phyloP scores from a whole-genome alignment of 2,113 vertebrate genomes.

The Condylura cristata region DNA sequence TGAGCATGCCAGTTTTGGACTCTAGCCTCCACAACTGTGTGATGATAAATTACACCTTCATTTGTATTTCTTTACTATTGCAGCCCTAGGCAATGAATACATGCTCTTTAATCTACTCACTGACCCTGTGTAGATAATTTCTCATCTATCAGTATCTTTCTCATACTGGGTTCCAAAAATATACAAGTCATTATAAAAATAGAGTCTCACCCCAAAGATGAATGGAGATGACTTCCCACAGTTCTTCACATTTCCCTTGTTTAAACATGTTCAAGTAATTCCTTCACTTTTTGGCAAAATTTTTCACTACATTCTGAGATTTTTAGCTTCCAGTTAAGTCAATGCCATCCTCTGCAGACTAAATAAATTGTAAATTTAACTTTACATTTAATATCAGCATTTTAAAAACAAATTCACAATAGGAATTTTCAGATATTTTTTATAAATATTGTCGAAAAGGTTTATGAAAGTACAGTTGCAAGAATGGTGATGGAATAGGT shows the following conservation, averaged over 20 bases:
- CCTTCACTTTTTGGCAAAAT: neutral
- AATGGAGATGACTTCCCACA: neutral
- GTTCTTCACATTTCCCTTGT: neutral
- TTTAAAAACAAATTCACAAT: neutral
- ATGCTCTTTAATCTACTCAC: neutral
- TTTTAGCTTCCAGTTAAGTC: neutral
- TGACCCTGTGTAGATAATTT: neutral
- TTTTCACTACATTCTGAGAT: neutral
- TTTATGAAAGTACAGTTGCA: neutral
- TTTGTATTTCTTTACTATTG: neutral
- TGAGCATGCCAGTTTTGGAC: neutral
- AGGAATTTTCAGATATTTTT: neutral
- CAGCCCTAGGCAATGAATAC: neutral
- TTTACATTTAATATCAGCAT: neutral
- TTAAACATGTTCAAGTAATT: neutral
- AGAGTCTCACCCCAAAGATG: neutral
- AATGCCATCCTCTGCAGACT: neutral
- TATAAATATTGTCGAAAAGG: neutral
- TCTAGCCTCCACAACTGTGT: neutral
- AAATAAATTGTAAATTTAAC: constrained; percentile 16
- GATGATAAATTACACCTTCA: neutral
- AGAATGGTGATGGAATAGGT: neutral
- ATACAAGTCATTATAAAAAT: neutral
- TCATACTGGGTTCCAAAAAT: neutral
- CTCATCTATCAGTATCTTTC: neutral